These are phyloP conservation scores for Knipowitschia caucasica DNA, from an alignment of 2,797 vertebrate species.

Conservation along the genomic window DNA sequence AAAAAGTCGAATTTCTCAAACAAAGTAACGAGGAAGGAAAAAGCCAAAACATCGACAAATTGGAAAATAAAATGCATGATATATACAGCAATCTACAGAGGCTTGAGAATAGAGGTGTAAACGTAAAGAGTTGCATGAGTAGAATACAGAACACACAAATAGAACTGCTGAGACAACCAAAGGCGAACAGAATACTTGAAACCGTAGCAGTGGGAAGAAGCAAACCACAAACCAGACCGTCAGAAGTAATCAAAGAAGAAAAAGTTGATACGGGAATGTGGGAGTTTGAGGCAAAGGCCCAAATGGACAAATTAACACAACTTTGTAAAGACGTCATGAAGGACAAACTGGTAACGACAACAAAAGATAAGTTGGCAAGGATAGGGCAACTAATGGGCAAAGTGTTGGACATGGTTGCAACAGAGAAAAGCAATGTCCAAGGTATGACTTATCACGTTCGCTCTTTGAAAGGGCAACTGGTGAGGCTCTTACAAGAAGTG, in stretches of 20 bases:
- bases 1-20: neutral
- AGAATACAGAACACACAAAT: neutral
- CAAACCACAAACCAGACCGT: neutral
- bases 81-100: neutral
- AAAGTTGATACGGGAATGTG: neutral
- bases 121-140: neutral
- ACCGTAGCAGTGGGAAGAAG: neutral
- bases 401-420: constrained; percentile 8
- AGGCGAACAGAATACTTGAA: neutral
- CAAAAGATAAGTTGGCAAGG: constrained; percentile 8
- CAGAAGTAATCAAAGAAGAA: neutral
- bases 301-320: neutral
- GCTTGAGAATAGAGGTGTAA: neutral
- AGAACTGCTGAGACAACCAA: neutral
- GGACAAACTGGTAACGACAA: no score
- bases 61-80: neutral
- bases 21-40: neutral
- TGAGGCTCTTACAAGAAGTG: neutral
- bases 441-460: neutral
- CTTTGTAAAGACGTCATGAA: neutral
- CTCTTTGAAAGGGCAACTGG: neutral
- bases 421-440: constrained; percentile 23
- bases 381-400: constrained; percentile 2
- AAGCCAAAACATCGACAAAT: neutral
- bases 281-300: neutral